Evolutionary conservation across 2,888 invertebrate genomes (phyloP).

Genomic region (Rugalucina vietnamica): DNA sequence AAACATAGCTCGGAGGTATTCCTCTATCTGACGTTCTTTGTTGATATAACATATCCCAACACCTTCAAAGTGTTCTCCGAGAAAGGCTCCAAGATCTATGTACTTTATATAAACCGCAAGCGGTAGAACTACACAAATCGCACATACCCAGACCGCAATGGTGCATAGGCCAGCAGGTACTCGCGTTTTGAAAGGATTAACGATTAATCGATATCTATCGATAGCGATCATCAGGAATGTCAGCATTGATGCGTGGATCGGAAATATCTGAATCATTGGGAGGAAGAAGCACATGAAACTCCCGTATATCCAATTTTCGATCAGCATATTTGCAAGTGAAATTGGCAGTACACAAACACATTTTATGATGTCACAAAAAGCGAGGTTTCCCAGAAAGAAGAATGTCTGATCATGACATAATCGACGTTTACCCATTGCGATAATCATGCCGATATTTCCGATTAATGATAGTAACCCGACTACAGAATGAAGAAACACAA

Average conservation of each 20-base stretch:
- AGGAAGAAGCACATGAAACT: constrained; percentile 89
- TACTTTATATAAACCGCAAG: constrained; percentile 90
- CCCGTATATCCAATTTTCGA: constrained; percentile 91
- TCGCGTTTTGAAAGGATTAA: constrained; percentile 88
- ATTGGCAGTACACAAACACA: constrained; percentile 89
- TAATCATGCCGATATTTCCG: constrained; percentile 87
- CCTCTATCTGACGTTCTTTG: constrained; percentile 77
- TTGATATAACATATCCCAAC: constrained; percentile 81
- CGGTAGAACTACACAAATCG: constrained; percentile 89
- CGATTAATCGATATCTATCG: constrained; percentile 88
- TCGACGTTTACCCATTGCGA: constrained; percentile 84
- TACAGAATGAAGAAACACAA: constrained; percentile 87
- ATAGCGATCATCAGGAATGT: constrained; percentile 89
- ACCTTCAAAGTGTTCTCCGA: constrained; percentile 74
- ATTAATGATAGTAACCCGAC: constrained; percentile 86
- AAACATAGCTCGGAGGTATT: constrained; percentile 82
- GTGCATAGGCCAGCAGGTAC: constrained; percentile 88
- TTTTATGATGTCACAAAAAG: constrained; percentile 88
- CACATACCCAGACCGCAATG: constrained; percentile 89
- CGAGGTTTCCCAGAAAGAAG: constrained; percentile 88
- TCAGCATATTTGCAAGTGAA: constrained; percentile 88
- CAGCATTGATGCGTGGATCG: constrained; percentile 89
- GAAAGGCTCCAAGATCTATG: constrained; percentile 88
- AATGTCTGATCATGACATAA: constrained; percentile 88
- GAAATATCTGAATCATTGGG: constrained; percentile 91